Evolutionary conservation across 2,888 invertebrate species (phyloP), one percentile per base, ranked within the genome.

Genomic region (Cetonia aurata): DNA sequence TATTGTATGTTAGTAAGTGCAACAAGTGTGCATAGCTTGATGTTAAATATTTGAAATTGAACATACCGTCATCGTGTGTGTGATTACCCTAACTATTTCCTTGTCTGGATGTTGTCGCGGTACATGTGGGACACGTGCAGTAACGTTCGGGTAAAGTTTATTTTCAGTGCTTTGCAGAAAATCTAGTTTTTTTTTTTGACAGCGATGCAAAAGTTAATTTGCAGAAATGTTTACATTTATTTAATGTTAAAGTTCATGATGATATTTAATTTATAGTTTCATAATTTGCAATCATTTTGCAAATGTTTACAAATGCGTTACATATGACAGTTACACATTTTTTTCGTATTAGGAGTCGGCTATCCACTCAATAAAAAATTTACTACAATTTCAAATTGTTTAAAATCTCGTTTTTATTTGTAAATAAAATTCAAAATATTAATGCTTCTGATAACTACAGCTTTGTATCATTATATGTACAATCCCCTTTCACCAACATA

Each of bases 21-120:
- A 48, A 9, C 31, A 31, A 13, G 25, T 15, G 33, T 46, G 46
- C 33, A 62, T 48, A 62, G 33, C 33, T 62, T 62, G 33, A 48
- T 31, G 17, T 48, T 62, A 13, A 62, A 62, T 62, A 62, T 62
- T 62, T 62, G 46, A 62, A 62, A 62, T 62, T 48, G 62, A 42
- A 62, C 25, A 31, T 62, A 62, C 15, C 31, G 48, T 13, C 33
- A 31, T 48, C 48, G 48, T 37, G 48, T 25, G 33, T 48, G 31
- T 62, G 3, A 19, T 48, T 25, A 15, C 9, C 13, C 48, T 33
- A 60, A 46, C 33, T 48, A 48, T 15, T 62, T 50, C 31, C 31
- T 33, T 44, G n/a, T 10, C 9, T 15, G 12, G 12, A n/a, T 25
- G 13, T 60, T 19, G 13, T 25, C 8, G 31, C 10, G 25, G 8